Evolutionary conservation across 2,888 invertebrate genomes (phyloP), one percentile per base, ranked within the genome.

Genomic region (Dynastes grantii): DNA sequence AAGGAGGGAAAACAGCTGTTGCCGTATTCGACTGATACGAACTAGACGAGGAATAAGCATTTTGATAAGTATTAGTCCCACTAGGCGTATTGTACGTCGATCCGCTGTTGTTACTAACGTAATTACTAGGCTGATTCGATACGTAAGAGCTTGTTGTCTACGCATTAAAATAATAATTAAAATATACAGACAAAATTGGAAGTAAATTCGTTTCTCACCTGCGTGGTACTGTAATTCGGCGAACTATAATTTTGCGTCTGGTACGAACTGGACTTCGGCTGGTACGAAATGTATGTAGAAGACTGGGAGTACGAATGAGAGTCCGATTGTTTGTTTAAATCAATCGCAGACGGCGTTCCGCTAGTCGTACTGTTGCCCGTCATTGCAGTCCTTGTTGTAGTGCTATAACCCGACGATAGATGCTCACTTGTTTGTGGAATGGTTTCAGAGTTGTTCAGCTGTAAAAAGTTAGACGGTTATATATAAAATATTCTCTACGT

Each of bases 71-170:
- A 80, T 85, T 87, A 76, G 78, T 84, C 75, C 67, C 86, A 81
- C 83, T 86, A 37, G 85, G 84, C 27, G 85, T 83, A 76, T 86
- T 87, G 81, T 88, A 88, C 0, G 86, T 81, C 0, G 86, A 82
- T 29, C 85, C 85, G 11, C 87, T 81, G 79, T 87, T 88, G 81
- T 85, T 88, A 82, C 86, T 88, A 51, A 85, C 86, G 82, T 88
- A 89, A 81, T 84, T 88, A 70, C 81, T 84, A 5, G 86, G 82
- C 79, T 87, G 87, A 76, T 86, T 86, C 22, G 86, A 84, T 76
- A 84, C 86, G 79, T 87, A 88, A 81, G 88, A 88, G 85, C 85
- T 89, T 77, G 91, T 91, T 0, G 89, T 88, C 88, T 92, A 90
- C 83, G 40, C 37, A 32, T 53, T 53, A 22, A 63, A 32, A 37